Percentiles rank a stretch among this genome's conserved stretches.
phyloP scores from a whole-genome alignment of 2,113 vertebrate species.

The Pelmatolapia mariae region DNA sequence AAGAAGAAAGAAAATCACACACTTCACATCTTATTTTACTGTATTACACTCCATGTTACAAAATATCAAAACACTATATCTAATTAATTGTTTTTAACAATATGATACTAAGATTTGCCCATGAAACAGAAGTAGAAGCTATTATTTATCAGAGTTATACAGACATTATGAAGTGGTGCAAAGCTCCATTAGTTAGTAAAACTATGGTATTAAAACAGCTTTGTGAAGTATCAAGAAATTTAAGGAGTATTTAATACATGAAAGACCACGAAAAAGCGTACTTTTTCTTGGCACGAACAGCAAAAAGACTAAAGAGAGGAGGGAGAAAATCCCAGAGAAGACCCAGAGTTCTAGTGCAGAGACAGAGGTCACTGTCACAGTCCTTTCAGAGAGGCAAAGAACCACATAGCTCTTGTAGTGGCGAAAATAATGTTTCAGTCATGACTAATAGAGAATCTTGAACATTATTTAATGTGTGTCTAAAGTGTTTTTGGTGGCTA shows the following conservation, averaged over 20 bases:
- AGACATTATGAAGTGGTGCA: too few species aligned
- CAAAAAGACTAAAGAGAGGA: background rate
- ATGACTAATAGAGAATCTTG: background rate
- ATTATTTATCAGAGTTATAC: too few species aligned
- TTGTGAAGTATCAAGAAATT: too few species aligned
- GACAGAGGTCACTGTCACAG: background rate
- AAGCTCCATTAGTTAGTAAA: too few species aligned
- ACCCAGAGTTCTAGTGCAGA: rapidly evolving
- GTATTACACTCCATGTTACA: background rate
- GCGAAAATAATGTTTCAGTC: background rate
- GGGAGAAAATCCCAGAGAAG: background rate
- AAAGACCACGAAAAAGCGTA: too few species aligned
- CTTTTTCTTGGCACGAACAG: background rate
- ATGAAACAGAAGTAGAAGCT: too few species aligned
- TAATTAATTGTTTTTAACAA: too few species aligned
- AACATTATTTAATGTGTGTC: background rate
- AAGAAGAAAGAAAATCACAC: background rate
- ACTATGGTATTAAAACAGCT: too few species aligned
- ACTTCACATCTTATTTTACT: background rate
- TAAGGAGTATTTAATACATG: too few species aligned
- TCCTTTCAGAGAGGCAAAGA: background rate
- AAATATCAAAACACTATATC: background rate
- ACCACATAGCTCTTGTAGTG: background rate
- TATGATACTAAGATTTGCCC: too few species aligned
- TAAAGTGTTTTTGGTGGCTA: too few species aligned